Evolutionary conservation across 2,797 vertebrate genomes (phyloP).

Genomic region (Ispidina lecontei): DNA sequence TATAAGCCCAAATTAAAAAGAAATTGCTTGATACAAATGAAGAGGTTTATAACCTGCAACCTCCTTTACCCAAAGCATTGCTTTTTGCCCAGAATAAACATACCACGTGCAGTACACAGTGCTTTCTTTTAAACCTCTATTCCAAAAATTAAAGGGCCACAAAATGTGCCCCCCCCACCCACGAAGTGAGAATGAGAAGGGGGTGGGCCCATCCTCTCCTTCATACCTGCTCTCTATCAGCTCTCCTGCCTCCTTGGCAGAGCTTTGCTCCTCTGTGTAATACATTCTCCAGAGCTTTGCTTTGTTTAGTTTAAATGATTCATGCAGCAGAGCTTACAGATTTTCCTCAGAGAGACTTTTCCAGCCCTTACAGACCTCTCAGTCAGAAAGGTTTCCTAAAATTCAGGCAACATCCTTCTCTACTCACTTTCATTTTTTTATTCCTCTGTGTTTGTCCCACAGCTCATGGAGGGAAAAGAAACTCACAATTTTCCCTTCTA

Average conservation of each 20-base stretch:
- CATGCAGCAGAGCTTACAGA: slow-evolving; percentile 41
- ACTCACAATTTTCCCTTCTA: not conserved
- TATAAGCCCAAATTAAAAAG: slow-evolving; percentile 62
- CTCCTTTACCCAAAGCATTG: slow-evolving; percentile 10
- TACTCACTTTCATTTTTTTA: slow-evolving; percentile 4
- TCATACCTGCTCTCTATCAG: not conserved
- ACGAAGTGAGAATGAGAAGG: not conserved
- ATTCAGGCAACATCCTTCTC: slow-evolving; percentile 5
- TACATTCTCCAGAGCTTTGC: slow-evolving; percentile 1
- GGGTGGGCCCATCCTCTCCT: not conserved
- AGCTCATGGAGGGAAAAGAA: not conserved
- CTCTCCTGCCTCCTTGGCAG: not conserved
- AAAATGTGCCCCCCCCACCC: not conserved
- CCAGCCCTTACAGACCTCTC: slow-evolving; percentile 1
- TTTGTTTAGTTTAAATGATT: slow-evolving; percentile 63
- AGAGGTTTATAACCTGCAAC: slow-evolving; percentile 58
- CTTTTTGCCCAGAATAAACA: slow-evolving; percentile 25
- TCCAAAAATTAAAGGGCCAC: not conserved
- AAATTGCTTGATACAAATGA: slow-evolving; percentile 48
- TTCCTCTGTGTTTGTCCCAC: not conserved
- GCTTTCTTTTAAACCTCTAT: not conserved
- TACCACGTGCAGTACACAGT: not conserved
- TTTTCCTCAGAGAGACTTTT: slow-evolving; percentile 45
- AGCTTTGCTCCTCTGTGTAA: not conserved
- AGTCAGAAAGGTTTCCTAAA: slow-evolving; percentile 46